A percentile compares a stretch with the other conserved stretches of the same genome.
Conservation (phyloP, 37 sponge, comb jelly and placozoan genomes). For the Chondrosia reniformis region DNA sequence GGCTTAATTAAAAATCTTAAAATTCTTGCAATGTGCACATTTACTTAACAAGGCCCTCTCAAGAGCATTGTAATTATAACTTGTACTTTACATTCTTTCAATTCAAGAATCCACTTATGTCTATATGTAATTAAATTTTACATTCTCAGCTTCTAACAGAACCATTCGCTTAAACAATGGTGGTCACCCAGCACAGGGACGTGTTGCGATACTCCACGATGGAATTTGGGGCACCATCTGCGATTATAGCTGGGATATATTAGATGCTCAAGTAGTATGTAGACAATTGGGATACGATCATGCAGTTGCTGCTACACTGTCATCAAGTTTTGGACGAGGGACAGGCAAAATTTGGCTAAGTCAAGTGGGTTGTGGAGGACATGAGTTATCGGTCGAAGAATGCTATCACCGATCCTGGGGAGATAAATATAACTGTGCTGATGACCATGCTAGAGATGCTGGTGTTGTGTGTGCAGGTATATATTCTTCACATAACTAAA, state of each 20-base stretch:
- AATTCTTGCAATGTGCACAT: too few species aligned
- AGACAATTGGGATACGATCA: not conserved
- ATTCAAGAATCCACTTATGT: too few species aligned
- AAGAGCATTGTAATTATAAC: too few species aligned
- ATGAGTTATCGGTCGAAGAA: not conserved
- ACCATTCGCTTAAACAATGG: not conserved
- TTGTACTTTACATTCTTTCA: too few species aligned
- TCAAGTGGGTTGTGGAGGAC: not conserved
- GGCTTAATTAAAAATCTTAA: too few species aligned
- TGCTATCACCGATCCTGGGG: not conserved
- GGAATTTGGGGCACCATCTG: not conserved
- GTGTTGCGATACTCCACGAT: not conserved
- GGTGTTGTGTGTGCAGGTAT: not conserved
- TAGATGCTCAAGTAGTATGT: not conserved
- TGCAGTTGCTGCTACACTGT: conserved; percentile 3
- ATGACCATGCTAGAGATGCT: not conserved
- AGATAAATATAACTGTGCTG: not conserved
- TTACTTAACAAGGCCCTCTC: too few species aligned
- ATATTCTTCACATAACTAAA: not conserved
- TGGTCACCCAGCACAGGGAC: not conserved
- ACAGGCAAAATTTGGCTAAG: not conserved
- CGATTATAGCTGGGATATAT: not conserved
- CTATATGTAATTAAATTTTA: too few species aligned
- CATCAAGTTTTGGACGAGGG: not conserved
- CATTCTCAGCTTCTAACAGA: too few species aligned